Evolutionary conservation across 2,797 vertebrate species (phyloP).

Genomic region (Molossus alvarezi): DNA sequence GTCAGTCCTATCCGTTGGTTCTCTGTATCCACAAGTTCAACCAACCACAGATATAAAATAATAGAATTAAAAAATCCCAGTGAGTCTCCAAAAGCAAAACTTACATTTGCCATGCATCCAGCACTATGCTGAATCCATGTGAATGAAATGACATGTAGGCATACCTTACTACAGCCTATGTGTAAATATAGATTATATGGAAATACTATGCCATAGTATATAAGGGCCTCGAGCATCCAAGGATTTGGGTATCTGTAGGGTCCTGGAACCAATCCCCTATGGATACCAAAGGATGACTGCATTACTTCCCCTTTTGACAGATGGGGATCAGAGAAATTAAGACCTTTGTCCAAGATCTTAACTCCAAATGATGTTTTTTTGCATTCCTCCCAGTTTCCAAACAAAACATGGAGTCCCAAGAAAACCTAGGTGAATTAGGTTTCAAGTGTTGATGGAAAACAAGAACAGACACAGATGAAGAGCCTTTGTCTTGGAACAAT

Average conservation of each 20-base stretch:
- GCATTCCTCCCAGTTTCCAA: conserved; percentile 8
- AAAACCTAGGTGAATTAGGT: conserved; percentile 50
- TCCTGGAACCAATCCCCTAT: not conserved
- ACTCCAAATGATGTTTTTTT: conserved; percentile 21
- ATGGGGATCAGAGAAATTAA: not conserved
- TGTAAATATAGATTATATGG: not conserved
- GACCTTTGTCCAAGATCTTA: conserved; percentile 50
- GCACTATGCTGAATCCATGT: not conserved
- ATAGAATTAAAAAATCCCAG: not conserved
- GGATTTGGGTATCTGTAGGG: not conserved
- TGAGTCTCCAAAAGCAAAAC: not conserved
- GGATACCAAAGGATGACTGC: not conserved
- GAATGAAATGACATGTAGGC: not conserved
- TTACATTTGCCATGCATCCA: not conserved
- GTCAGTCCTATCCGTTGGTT: not conserved
- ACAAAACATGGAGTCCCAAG: conserved; percentile 53
- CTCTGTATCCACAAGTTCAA: not conserved
- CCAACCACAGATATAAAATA: not conserved
- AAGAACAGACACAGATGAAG: conserved; percentile 69
- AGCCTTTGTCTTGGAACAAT: conserved; percentile 71
- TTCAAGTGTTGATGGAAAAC: conserved; percentile 78
- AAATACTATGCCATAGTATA: not conserved
- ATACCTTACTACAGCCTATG: not conserved
- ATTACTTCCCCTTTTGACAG: not conserved
- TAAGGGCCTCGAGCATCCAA: not conserved